phyloP scores from a whole-genome alignment of 53 echinoderm and acorn worm species.

The Echinometra lucunter region DNA sequence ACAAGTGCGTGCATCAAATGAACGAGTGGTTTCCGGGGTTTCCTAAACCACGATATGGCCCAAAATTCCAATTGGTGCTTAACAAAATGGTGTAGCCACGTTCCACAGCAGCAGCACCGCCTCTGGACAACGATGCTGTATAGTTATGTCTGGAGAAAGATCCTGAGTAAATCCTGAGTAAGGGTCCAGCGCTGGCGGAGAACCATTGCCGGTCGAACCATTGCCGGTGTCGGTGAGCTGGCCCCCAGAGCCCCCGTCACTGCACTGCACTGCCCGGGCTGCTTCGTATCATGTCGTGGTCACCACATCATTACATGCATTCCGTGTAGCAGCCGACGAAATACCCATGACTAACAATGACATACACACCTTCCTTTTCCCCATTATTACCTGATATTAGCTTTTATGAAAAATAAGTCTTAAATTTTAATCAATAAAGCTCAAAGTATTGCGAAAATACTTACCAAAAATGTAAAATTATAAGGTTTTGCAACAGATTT shows the following conservation, averaged over 20 bases:
- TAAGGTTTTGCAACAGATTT: neutral
- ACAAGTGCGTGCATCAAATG: too few relatives aligned
- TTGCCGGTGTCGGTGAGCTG: neutral
- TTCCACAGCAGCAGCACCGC: too few relatives aligned
- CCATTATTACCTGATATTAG: neutral
- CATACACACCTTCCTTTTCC: neutral
- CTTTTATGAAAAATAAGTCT: neutral
- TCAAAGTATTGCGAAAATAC: neutral
- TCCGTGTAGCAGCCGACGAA: neutral
- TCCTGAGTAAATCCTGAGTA: too few relatives aligned
- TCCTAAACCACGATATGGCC: too few relatives aligned
- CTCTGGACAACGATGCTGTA: too few relatives aligned
- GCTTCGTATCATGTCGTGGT: neutral
- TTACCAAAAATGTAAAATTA: neutral
- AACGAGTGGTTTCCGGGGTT: too few relatives aligned
- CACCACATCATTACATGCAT: neutral
- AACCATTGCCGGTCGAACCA: too few relatives aligned
- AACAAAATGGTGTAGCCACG: too few relatives aligned
- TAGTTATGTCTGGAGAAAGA: too few relatives aligned
- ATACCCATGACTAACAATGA: neutral
- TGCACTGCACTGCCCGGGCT: neutral
- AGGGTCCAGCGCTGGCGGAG: too few relatives aligned
- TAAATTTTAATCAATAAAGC: neutral
- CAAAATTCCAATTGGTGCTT: too few relatives aligned
- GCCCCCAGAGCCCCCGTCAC: neutral